Evolutionary conservation across 1,140 invertebrate genomes (phyloP).

Genomic region (Andricus grossulariae): DNA sequence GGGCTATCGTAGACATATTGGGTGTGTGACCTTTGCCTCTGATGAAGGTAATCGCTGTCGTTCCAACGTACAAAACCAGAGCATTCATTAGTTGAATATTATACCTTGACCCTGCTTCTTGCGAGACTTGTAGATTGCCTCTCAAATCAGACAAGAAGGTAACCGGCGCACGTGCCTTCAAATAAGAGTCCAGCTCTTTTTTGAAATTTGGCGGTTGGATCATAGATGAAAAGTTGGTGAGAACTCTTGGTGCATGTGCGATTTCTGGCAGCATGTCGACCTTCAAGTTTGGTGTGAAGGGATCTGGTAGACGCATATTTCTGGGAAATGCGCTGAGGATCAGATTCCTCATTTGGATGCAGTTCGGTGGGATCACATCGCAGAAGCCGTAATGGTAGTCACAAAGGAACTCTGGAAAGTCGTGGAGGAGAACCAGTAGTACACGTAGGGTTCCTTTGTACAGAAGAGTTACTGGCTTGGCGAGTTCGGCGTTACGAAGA

Average conservation of each 20-base stretch:
- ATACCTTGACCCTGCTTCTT: constrained; percentile 93
- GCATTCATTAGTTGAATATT: constrained; percentile 98
- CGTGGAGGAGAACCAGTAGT: constrained; percentile 96
- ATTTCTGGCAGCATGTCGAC: constrained; percentile 95
- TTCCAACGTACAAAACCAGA: constrained; percentile 97
- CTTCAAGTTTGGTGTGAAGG: constrained; percentile 97
- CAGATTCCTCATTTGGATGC: constrained; percentile 99
- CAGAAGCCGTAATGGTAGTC: constrained; percentile 99
- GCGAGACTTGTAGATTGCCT: constrained; percentile 90
- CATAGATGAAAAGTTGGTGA: constrained; percentile 91
- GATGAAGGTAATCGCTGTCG: constrained; percentile 94
- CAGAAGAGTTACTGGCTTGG: constrained; percentile 92
- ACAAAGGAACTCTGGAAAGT: constrained; percentile 99
- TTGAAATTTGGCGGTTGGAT: constrained; percentile 93
- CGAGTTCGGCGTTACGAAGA: constrained; percentile 95
- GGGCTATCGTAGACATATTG: constrained; percentile 96
- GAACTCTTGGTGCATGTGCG: constrained; percentile 88
- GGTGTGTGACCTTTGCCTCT: constrained; percentile 91
- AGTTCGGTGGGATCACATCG: constrained; percentile 99
- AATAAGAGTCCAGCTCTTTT: constrained; percentile 96
- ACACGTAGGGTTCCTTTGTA: constrained; percentile 98
- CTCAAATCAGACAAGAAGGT: constrained; percentile 95
- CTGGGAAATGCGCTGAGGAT: constrained; percentile 98
- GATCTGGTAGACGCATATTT: constrained; percentile 98
- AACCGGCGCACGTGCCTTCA: constrained; percentile 95